Conservation (phyloP, 1,140 invertebrate genomes). For the Drosophila willistoni region DNA sequence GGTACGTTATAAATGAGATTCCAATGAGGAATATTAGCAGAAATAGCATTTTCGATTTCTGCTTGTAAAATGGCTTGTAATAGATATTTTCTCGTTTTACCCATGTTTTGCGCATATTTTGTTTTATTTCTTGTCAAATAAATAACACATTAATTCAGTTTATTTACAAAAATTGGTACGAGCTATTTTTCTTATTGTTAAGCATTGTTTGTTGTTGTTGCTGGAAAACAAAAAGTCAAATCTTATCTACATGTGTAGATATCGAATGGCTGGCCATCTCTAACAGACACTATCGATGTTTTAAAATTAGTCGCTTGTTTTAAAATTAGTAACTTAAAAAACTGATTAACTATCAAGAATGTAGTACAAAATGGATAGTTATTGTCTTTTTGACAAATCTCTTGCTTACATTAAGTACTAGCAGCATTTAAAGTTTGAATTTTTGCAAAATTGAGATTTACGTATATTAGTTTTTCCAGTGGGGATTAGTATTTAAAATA, state of each 20-base stretch:
- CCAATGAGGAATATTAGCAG: conserved; percentile 75
- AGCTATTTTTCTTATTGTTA: conserved; percentile 50
- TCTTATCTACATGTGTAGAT: not conserved
- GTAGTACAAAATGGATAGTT: too few relatives aligned
- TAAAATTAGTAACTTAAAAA: too few relatives aligned
- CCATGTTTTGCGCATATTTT: conserved; percentile 80
- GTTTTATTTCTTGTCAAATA: conserved; percentile 11
- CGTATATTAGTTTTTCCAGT: not conserved
- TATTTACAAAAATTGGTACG: conserved; percentile 13
- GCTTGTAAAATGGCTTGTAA: conserved; percentile 82
- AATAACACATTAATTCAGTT: conserved; percentile 8
- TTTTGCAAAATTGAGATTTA: conserved; percentile 19
- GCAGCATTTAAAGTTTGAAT: not conserved
- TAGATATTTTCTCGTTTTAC: conserved; percentile 81
- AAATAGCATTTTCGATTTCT: conserved; percentile 78
- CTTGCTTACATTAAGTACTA: not conserved
- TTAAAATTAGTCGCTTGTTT: not conserved
- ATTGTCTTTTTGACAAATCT: too few relatives aligned
- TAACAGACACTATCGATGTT: not conserved
- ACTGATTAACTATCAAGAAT: too few relatives aligned
- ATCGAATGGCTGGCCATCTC: not conserved
- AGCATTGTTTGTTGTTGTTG: conserved; percentile 44
- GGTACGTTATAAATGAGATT: conserved; percentile 79
- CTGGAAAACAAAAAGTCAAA: not conserved
- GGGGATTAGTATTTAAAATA: not conserved